Conservation (phyloP, 2,797 vertebrate species). For the Sebastes steindachneri region DNA sequence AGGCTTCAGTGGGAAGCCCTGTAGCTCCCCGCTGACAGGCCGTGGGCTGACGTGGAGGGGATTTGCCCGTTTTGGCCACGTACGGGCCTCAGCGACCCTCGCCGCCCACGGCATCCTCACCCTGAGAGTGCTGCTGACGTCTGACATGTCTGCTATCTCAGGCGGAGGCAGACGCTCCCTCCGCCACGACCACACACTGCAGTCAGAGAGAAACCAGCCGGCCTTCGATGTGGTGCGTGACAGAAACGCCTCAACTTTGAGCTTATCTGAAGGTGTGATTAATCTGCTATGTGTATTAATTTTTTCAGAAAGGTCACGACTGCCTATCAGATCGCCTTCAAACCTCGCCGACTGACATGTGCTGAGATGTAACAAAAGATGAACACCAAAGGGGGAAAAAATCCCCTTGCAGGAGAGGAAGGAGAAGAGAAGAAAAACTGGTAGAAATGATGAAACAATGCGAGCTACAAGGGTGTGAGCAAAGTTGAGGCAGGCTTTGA, state of each 20-base stretch:
- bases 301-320: constrained; percentile 48
- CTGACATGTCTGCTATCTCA: constrained; percentile 65
- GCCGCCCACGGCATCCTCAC: constrained; percentile 64
- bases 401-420: constrained; percentile 10
- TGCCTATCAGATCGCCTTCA: constrained; percentile 32
- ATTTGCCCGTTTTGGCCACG: constrained; percentile 71
- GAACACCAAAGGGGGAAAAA: background rate
- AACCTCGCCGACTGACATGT: background rate
- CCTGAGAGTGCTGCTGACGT: constrained; percentile 71
- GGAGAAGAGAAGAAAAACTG: constrained; percentile 28
- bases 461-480: constrained; percentile 63
- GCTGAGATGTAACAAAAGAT: constrained; percentile 20
- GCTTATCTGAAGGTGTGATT: constrained; percentile 41
- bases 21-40: constrained; percentile 43
- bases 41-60: constrained; percentile 62
- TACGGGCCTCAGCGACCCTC: constrained; percentile 72
- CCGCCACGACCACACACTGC: constrained; percentile 50
- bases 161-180: constrained; percentile 51
- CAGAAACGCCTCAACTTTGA: constrained; percentile 15
- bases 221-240: constrained; percentile 11
- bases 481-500: constrained; percentile 79
- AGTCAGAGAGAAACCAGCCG: constrained; percentile 60
- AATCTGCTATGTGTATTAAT: constrained; percentile 36
- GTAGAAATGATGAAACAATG: constrained; percentile 71
- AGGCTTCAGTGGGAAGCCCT: constrained; percentile 38